Conservation (phyloP, 2,113 vertebrate genomes). For the Mormoops blainvillei region DNA sequence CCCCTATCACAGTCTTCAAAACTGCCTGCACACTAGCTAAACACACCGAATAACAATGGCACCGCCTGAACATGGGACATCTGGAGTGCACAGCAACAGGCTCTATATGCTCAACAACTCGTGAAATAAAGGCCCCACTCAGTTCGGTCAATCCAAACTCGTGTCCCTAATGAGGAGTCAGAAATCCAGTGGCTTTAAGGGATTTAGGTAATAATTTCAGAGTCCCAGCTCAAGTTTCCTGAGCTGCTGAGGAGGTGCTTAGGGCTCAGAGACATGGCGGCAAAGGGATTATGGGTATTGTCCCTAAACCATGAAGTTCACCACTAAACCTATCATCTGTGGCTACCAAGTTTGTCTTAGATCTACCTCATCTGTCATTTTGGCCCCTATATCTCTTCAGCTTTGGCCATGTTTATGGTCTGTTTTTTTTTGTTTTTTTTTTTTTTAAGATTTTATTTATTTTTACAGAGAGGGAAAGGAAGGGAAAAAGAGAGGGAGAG, state of each 20-base stretch:
- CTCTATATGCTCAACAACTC: background rate
- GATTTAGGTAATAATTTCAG: background rate
- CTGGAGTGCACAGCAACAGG: background rate
- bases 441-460: too few species aligned
- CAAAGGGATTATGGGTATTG: background rate
- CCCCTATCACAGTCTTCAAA: background rate
- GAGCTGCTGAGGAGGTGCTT: background rate
- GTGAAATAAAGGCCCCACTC: background rate
- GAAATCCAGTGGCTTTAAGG: background rate
- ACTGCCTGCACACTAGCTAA: background rate
- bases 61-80: background rate
- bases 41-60: background rate
- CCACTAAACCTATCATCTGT: background rate
- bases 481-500: too few species aligned
- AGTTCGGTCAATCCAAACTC: background rate
- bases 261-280: background rate
- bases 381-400: background rate
- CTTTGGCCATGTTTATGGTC: background rate
- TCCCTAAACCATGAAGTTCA: background rate
- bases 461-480: too few species aligned
- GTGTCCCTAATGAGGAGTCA: background rate
- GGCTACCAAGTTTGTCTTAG: background rate
- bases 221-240: background rate
- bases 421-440: too few species aligned
- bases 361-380: background rate